These are phyloP conservation scores for Sanderia malayensis DNA, from an alignment of 30 jellyfish, hydroid and myxozoan genomes.

Conservation along the genomic window DNA sequence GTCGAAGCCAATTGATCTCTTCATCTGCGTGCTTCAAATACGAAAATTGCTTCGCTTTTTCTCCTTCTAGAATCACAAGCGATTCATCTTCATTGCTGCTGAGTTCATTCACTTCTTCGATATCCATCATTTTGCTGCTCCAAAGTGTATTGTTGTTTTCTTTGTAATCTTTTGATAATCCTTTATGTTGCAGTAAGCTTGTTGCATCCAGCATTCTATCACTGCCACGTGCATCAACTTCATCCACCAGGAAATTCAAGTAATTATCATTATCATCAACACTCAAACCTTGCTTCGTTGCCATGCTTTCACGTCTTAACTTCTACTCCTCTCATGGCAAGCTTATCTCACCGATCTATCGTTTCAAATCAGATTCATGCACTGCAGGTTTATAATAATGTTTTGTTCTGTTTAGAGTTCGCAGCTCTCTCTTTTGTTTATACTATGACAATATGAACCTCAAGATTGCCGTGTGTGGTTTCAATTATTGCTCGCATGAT, in stretches of 20 bases:
- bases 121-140: neutral
- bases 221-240: neutral
- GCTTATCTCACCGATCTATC: no score
- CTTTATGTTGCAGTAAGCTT: neutral
- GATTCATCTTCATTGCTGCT: neutral
- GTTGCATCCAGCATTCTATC: neutral
- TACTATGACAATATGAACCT: no score
- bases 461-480: no score
- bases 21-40: constrained; percentile 10
- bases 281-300: constrained; percentile 5
- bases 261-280: neutral
- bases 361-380: no score
- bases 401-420: no score
- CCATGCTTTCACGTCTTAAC: no score
- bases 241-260: neutral
- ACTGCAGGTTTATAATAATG: no score
- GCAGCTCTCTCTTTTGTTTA: no score
- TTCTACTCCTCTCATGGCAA: no score
- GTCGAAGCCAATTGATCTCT: constrained; percentile 17
- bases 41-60: neutral
- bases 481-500: no score
- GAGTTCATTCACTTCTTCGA: neutral
- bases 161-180: neutral
- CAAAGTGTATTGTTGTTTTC: neutral
- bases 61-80: neutral